These are phyloP conservation scores for Agrochola circellaris DNA, from an alignment of 2,888 invertebrate species.

Conservation along the genomic window DNA sequence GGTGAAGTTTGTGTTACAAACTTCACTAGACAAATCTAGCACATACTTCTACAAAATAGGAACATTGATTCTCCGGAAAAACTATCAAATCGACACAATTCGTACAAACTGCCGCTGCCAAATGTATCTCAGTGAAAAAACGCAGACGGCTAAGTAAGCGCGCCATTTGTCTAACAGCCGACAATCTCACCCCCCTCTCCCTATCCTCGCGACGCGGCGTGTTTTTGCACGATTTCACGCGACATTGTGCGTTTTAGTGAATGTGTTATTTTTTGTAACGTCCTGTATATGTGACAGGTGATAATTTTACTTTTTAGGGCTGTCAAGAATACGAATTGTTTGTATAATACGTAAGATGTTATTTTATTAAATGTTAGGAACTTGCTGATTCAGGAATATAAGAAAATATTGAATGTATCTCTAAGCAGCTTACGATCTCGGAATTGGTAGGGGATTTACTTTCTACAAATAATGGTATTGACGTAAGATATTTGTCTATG, in stretches of 20 bases:
- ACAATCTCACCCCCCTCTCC: slow-evolving; percentile 51
- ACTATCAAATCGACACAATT: slow-evolving; percentile 52
- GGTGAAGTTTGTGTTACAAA: too few relatives aligned
- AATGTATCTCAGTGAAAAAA: slow-evolving; percentile 62
- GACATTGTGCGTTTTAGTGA: slow-evolving; percentile 64
- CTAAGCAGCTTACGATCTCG: slow-evolving; percentile 52
- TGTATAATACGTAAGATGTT: slow-evolving; percentile 18
- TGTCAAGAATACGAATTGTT: slow-evolving; percentile 22
- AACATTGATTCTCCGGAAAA: slow-evolving; percentile 42
- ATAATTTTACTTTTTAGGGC: slow-evolving; percentile 61
- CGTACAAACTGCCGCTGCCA: slow-evolving; percentile 44
- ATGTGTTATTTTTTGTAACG: slow-evolving; percentile 68
- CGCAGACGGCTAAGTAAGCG: slow-evolving; percentile 69
- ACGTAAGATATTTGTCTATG: slow-evolving; percentile 44
- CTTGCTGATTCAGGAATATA: slow-evolving; percentile 40
- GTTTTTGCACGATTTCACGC: slow-evolving; percentile 65
- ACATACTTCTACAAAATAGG: slow-evolving; percentile 40
- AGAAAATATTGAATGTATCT: slow-evolving; percentile 35
- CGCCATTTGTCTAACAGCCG: slow-evolving; percentile 71
- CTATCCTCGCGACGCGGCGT: slow-evolving; percentile 35
- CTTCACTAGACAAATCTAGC: slow-evolving; percentile 7
- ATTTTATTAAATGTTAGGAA: slow-evolving; percentile 29
- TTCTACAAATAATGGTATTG: slow-evolving; percentile 41
- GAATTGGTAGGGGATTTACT: slow-evolving; percentile 38
- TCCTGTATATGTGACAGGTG: slow-evolving; percentile 67